Evolutionary conservation across 1,140 invertebrate genomes (phyloP).

Genomic region (honey bee (Apis mellifera)): Amel_HAv3.1 CM009943.2:2687501-2688000

Average conservation of each 20-base stretch:
- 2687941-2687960: too few species aligned
- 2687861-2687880: slow-evolving; percentile 52
- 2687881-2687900: slow-evolving; percentile 24
- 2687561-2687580: too few species aligned
- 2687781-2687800: slow-evolving; percentile 64
- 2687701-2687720: slow-evolving; percentile 80
- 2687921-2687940: too few species aligned
- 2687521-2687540: too few species aligned
- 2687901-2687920: background rate
- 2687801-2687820: slow-evolving; percentile 81
- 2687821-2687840: slow-evolving; percentile 74
- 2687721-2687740: slow-evolving; percentile 68
- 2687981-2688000: too few species aligned
- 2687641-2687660: slow-evolving; percentile 10
- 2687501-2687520: too few species aligned
- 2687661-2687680: slow-evolving; percentile 55
- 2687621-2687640: background rate
- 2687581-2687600: too few species aligned
- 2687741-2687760: slow-evolving; percentile 35
- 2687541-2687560: too few species aligned
- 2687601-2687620: slow-evolving; percentile 43
- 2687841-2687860: slow-evolving; percentile 50
- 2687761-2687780: slow-evolving; percentile 9
- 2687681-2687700: slow-evolving; percentile 78
- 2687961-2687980: too few species aligned